Base-by-base conservation (phyloP, 2,797 vertebrate species). In the Coendou prehensilis region DNA sequence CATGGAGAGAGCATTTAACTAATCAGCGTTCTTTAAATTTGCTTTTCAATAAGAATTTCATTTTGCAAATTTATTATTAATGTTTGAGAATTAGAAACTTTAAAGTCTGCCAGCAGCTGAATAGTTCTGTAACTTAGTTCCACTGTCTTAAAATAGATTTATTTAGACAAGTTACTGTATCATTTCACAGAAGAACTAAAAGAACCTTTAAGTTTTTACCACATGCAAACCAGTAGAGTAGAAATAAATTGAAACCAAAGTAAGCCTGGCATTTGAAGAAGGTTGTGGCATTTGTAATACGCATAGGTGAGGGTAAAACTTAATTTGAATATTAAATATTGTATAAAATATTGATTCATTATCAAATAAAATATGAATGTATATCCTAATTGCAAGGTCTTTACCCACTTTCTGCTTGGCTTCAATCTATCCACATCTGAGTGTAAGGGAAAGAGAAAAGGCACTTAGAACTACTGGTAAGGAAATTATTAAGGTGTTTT, bases 1-100 rank as follows among this genome's bases (percentile, higher is more conserved):
- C 45, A 73, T 64, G 90, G 87, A 17, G 1, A 94, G 71, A 87
- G 10, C 2, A 79, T 93, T 67, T 78, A 91, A 63, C 52, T 76
- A 87, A 92, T 64, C 41, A 92, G 14, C 82, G 22, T 33, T 89
- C n/a, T 84, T 87, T 85, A 80, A 89, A 93, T 50, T 84, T 80
- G 9, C 6, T 94, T 91, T 97, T 45, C 41, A 84, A 28, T 81
- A 20, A 87, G 6, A 50, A 80, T 90, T 89, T 56, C 2, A 50
- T 64, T 89, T 76, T 87, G 41, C 47, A 87, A 93, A 81, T 91
- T 57, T 79, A 59, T 2, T 33, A 50, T 89, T 84, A 89, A 83
- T 63, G 86, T 50, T 85, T 93, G 26, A 87, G 33, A 92, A 73
- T 73, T 81, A 93, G 50, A 89, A 84, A 83, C 1, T 41, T 93